Evolutionary conservation across 1,140 invertebrate genomes (phyloP), one percentile per base, ranked within the genome.

Genomic region (Scaptomyza pallida): DNA sequence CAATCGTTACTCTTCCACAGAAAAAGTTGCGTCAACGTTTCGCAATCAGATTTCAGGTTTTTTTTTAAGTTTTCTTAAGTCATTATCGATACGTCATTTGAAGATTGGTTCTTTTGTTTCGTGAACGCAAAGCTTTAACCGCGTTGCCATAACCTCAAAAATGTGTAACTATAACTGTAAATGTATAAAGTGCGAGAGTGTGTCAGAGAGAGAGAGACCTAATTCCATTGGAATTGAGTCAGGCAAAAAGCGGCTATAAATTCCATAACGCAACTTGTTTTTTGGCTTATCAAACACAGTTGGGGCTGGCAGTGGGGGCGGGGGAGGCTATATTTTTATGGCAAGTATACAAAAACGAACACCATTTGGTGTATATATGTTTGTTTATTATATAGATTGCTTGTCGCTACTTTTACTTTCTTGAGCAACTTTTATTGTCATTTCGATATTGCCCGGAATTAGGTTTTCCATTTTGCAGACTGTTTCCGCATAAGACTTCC

Each of bases 161-260:
- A n/a, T n/a, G 26, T 30, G 6, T 57, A 57, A 60, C 26, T 21
- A 45, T 12, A 48, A 48, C 21, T 44, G 12, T 19, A 37, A 15
- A 2, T n/a, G 33, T n/a, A n/a, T n/a, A n/a, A n/a, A n/a, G n/a
- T n/a, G n/a, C n/a, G n/a, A n/a, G n/a, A n/a, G n/a, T n/a, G n/a
- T n/a, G n/a, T n/a, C n/a, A n/a, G n/a, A 37, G 37, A 37, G 19
- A 10, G 17, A n/a, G 6, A 16, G 12, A 23, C 47, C 57, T 43
- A 47, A 59, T 72, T 72, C 47, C 37, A 65, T 30, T 33, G 19
- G 41, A 72, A 68, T 72, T 72, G 55, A 72, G 40, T 72, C 69
- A 69, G 41, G n/a, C n/a, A n/a, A n/a, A 40, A 19, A 21, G 40
- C 40, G 33, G 13, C 40, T 55, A 60, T 54, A 67, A 67, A 60